Conservation (phyloP, 1,140 invertebrate species). For the Brachionus koreanus region DNA sequence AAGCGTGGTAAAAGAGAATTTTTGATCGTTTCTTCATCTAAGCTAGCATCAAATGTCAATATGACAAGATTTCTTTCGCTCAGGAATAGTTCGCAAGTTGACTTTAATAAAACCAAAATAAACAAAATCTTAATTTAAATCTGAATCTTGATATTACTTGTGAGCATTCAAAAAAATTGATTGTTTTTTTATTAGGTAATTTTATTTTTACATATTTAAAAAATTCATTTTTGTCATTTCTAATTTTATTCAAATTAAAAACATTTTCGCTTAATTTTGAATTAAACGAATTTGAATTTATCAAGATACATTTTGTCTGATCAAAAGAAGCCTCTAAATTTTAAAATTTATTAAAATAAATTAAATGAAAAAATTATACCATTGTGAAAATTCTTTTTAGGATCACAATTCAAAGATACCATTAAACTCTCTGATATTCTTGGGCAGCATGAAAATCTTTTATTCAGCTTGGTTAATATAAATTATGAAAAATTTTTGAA, state of each 20-base stretch:
- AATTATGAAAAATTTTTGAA: background rate
- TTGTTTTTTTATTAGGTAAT: background rate
- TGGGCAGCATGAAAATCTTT: background rate
- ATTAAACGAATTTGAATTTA: background rate
- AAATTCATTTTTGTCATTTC: background rate
- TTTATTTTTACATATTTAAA: slow-evolving; percentile 3
- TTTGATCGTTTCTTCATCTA: slow-evolving; percentile 10
- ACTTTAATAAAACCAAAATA: background rate
- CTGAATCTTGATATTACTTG: background rate
- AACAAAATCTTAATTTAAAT: background rate
- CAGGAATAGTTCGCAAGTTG: background rate
- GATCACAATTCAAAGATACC: background rate
- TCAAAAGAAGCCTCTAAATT: background rate
- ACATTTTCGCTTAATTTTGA: background rate
- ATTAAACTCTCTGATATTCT: background rate
- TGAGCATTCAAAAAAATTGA: slow-evolving; percentile 7
- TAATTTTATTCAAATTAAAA: background rate
- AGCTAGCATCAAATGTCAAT: background rate
- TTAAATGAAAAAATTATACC: background rate
- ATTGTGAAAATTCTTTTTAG: background rate
- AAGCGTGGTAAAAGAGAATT: background rate
- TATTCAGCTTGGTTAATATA: background rate
- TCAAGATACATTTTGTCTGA: background rate
- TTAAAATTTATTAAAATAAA: background rate
- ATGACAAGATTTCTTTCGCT: background rate